Evolutionary conservation across 2,797 vertebrate genomes (phyloP).

Genomic region (Lophura swinhoii): DNA sequence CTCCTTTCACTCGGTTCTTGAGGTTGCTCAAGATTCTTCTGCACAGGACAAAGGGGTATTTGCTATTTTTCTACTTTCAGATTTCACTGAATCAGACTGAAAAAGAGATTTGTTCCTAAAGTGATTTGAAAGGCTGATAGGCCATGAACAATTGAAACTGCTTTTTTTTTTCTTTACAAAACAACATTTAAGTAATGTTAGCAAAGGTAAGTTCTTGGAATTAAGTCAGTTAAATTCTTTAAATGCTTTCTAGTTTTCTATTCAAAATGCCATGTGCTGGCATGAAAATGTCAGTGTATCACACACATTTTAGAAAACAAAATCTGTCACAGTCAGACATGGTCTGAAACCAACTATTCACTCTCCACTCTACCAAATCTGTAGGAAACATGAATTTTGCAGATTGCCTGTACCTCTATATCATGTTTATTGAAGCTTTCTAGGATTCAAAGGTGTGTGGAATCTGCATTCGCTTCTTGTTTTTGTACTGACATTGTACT

Average conservation of each 20-base stretch:
- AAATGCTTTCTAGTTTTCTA: slow-evolving; percentile 20
- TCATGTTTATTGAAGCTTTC: not conserved
- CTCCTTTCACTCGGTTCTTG: not conserved
- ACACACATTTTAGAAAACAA: not conserved
- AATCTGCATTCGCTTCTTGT: not conserved
- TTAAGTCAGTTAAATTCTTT: slow-evolving; percentile 17
- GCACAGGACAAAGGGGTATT: not conserved
- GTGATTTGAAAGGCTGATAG: not conserved
- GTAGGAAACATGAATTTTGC: not conserved
- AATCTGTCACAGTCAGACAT: not conserved
- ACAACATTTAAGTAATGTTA: slow-evolving; percentile 13
- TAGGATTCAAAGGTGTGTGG: not conserved
- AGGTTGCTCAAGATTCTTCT: not conserved
- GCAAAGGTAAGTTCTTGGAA: slow-evolving; percentile 6
- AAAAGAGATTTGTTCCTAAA: not conserved
- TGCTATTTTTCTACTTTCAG: not conserved
- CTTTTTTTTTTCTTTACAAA: not conserved
- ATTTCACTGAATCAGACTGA: not conserved
- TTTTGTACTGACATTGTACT: not conserved
- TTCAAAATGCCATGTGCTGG: not conserved
- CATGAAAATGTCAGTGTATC: slow-evolving; percentile 13
- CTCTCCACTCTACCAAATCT: not conserved
- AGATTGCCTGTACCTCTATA: not conserved
- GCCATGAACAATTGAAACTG: not conserved
- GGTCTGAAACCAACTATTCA: not conserved